Evolutionary conservation across 1,140 invertebrate genomes (phyloP).

Genomic region (Platyscapa corneri): DNA sequence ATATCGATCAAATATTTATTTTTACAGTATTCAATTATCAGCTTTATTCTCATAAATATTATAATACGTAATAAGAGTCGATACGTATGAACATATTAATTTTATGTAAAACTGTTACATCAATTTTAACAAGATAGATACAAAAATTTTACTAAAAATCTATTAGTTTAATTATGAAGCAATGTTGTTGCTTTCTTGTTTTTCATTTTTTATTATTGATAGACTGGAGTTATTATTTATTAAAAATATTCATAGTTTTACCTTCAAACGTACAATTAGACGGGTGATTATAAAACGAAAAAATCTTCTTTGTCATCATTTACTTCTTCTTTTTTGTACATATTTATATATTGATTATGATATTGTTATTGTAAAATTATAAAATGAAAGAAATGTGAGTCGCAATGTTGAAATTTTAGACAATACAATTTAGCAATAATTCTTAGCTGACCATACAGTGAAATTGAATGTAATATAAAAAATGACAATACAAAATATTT

Average conservation of each 20-base stretch:
- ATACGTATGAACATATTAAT: constrained; percentile 33
- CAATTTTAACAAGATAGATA: constrained; percentile 6
- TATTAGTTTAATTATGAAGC: constrained; percentile 1
- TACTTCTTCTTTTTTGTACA: constrained; percentile 47
- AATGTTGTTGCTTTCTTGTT: constrained; percentile 11
- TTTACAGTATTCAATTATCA: constrained; percentile 73
- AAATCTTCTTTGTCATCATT: constrained; percentile 17
- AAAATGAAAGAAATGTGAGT: constrained; percentile 38
- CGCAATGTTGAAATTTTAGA: constrained; percentile 45
- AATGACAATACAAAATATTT: constrained; percentile 47
- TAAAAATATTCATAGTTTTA: constrained; percentile 61
- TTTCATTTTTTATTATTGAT: constrained; percentile 23
- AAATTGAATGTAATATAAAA: constrained; percentile 43
- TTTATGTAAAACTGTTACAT: constrained; percentile 26
- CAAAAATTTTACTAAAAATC: background rate
- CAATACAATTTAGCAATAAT: constrained; percentile 50
- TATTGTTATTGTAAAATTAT: constrained; percentile 49
- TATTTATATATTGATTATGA: constrained; percentile 48
- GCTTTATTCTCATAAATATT: constrained; percentile 72
- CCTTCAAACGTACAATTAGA: constrained; percentile 54
- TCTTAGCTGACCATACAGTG: constrained; percentile 39
- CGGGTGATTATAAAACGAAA: constrained; percentile 39
- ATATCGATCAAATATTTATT: constrained; percentile 68
- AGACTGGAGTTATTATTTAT: constrained; percentile 57
- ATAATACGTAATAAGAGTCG: constrained; percentile 57